phyloP scores from a whole-genome alignment of 2,113 vertebrate species.

The zebrafish (Danio rerio) region DNA sequence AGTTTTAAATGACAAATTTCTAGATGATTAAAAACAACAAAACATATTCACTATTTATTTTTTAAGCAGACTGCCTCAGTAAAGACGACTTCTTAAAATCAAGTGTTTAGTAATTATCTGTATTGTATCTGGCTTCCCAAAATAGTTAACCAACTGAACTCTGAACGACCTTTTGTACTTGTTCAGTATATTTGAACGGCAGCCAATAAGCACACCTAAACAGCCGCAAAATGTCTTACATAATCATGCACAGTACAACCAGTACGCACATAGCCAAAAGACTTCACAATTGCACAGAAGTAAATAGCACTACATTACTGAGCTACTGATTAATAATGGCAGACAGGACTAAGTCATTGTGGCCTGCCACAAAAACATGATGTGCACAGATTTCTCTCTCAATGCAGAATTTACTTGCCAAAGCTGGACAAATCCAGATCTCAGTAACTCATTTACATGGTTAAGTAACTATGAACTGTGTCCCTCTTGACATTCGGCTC shows the following conservation, averaged over 20 bases:
- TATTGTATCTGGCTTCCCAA: neutral
- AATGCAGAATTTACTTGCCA: neutral
- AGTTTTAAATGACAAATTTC: too few species aligned
- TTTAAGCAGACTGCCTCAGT: neutral
- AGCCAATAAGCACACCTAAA: neutral
- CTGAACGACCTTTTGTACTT: neutral
- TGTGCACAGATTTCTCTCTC: neutral
- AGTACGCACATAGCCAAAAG: neutral
- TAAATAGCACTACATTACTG: neutral
- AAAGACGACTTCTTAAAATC: neutral
- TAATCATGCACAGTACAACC: neutral
- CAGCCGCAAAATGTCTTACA: neutral
- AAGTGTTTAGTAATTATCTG: neutral
- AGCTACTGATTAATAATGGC: conserved; percentile 28
- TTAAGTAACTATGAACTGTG: conserved; percentile 34
- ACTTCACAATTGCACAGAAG: neutral
- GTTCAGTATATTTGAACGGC: neutral
- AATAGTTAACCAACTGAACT: neutral
- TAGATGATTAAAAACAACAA: neutral
- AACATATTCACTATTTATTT: neutral
- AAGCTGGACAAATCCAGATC: conserved; percentile 43
- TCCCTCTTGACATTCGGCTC: neutral
- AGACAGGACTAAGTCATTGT: neutral
- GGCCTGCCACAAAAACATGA: neutral
- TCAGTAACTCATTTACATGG: conserved; percentile 26